Conservation (phyloP, 2,797 vertebrate species). For the Chelonia mydas region DNA sequence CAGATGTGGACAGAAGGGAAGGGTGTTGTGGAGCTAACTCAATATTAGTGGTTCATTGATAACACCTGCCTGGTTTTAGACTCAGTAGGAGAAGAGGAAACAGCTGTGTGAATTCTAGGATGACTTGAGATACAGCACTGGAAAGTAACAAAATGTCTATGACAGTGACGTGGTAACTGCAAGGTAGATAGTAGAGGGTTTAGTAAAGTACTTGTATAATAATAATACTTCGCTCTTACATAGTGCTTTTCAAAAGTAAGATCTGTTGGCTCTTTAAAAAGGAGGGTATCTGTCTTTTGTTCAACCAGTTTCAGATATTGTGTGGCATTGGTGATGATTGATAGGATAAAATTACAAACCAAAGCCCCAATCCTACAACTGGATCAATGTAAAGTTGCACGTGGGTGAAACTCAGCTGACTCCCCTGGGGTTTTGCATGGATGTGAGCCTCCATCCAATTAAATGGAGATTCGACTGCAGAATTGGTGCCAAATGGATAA, state of each 20-base stretch:
- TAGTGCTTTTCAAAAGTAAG: neutral
- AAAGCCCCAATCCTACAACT: neutral
- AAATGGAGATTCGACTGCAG: neutral
- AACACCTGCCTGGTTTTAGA: neutral
- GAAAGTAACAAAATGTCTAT: neutral
- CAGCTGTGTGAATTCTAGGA: neutral
- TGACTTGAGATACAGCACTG: neutral
- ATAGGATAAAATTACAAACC: constrained; percentile 6
- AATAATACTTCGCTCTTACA: neutral
- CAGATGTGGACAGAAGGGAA: neutral
- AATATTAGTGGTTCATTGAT: neutral
- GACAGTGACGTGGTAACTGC: neutral
- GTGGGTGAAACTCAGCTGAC: neutral
- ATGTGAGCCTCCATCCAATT: constrained; percentile 6
- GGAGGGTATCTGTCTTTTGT: neutral
- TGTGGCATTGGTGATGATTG: neutral
- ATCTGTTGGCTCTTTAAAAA: constrained; percentile 16
- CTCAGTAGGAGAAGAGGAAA: neutral
- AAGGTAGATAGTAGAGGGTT: neutral
- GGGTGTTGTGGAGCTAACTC: neutral
- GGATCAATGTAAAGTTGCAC: neutral
- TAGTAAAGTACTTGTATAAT: neutral
- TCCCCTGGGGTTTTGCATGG: neutral
- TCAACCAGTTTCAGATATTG: neutral
- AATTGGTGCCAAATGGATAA: neutral